Evolutionary conservation across 2,797 vertebrate species (phyloP), one percentile per base, ranked within the genome.

Genomic region (Hypotaenidia philippensis): DNA sequence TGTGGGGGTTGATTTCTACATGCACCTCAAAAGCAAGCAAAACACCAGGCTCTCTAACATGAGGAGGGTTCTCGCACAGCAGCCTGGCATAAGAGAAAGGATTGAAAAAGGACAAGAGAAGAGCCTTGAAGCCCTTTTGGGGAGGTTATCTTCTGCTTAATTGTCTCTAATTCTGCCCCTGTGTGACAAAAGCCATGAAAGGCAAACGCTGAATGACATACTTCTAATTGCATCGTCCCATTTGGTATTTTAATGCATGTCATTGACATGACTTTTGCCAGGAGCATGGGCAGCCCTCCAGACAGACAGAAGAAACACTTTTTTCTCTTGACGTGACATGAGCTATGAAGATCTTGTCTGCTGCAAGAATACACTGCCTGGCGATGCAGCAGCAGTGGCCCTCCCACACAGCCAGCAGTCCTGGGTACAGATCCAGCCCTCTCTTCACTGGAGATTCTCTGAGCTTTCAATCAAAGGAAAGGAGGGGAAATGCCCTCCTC

Each of bases 231-330:
- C 86, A 81, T 8, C 64, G 96, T 90, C 90, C 74, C 84, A 92
- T 95, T 97, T 97, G 95, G 94, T 97, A 97, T 95, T 97, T 95
- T 94, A 98, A 97, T 93, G 91, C 94, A 70, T 90, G 94, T 93
- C 97, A 97, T 40, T 91, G 93, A 96, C 97, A 82, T 84, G 91
- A 93, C 96, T 97, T 97, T 90, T 94, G 96, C 97, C 96, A 96
- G 90, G 89, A 97, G 82, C 93, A 92, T 2, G 64, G 97, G 97
- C 97, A 98, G 80, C 79, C 77, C 92, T 98, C 96, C 98, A 98
- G 95, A 93, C 80, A 91, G 86, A 91, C 5, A 96, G 81, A 92
- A 97, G 92, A 95, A 96, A 70, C 56, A 55, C 65, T 91, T 89
- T 77, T 41, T 2, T 3, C 27, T 53, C 70, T 52, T 9, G 19